Evolutionary conservation across 1,140 invertebrate genomes (phyloP).

Genomic region (Drosophila ironensis): DNA sequence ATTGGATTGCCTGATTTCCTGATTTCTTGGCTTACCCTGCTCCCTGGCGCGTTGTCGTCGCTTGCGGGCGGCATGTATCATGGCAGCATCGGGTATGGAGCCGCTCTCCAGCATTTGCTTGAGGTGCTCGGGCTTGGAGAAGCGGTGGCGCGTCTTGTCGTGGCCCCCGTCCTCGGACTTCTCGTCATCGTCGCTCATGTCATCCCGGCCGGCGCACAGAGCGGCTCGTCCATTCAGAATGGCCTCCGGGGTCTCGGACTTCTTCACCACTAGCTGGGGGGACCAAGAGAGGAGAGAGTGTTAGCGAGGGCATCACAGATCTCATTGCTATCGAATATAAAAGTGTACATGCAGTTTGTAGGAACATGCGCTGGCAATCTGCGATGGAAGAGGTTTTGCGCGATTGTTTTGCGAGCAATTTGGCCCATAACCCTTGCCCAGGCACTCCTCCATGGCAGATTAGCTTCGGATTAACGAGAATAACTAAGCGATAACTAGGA

Average conservation of each 20-base stretch:
- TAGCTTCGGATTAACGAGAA: neutral
- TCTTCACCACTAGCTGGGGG: constrained; percentile 84
- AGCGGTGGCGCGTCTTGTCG: constrained; percentile 82
- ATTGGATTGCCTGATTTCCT: constrained; percentile 67
- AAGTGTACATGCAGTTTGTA: constrained; percentile 6
- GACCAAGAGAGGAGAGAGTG: constrained; percentile 5
- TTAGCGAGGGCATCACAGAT: constrained; percentile 10
- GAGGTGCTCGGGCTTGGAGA: constrained; percentile 86
- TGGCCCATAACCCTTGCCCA: too few species aligned
- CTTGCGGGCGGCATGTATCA: constrained; percentile 97
- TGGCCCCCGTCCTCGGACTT: constrained; percentile 83
- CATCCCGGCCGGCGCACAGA: constrained; percentile 88
- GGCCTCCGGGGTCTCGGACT: constrained; percentile 82
- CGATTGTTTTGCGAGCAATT: too few species aligned
- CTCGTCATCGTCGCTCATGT: constrained; percentile 88
- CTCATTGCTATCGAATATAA: neutral
- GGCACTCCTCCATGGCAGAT: constrained; percentile 7
- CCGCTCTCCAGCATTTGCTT: constrained; percentile 91
- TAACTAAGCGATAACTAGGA: neutral
- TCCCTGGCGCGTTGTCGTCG: constrained; percentile 90
- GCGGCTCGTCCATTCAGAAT: constrained; percentile 92
- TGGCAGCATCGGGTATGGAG: constrained; percentile 96
- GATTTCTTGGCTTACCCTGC: constrained; percentile 58
- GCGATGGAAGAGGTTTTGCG: constrained; percentile 1
- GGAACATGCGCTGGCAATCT: constrained; percentile 13